Base-by-base conservation (phyloP, 2,113 vertebrate species). In the Pollimyrus isidori region DNA sequence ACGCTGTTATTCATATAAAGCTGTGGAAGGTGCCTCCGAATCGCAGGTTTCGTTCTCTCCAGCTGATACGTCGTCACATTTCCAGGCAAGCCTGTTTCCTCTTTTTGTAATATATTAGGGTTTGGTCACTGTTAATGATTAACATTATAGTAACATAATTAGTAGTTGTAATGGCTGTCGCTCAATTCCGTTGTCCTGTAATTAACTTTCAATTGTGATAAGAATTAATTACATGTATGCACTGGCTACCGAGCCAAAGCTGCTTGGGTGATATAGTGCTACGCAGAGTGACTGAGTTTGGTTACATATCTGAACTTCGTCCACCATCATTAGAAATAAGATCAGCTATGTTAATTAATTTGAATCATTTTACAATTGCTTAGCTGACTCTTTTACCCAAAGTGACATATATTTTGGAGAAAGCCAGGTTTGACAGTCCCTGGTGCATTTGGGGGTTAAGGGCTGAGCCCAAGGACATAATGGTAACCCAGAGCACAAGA, bases 161-260 rank as follows among this genome's bases (percentile, higher is more conserved):
- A 30, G 10, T 30, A 30, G 42, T 85, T 65, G 85, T 49, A 85
- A 85, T 19, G 42, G 21, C 58, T 23, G 39, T 46, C 10, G 4
- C 7, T 80, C 15, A 42, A 7, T 53, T 56, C 82, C 9, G 13
- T 45, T 89, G 42, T 49, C 45, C 62, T 73, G 9, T 89, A 56
- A 84, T 89, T 69, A 58, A 58, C 52, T 89, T 89, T 84, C 76
- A 53, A 7, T 89, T 53, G 21, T 39, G 56, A 48, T 30, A 35
- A 35, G 73, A 87, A 89, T 69, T n/a, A 42, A 50, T 35, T 48
- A n/a, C n/a, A n/a, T n/a, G n/a, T n/a, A 42, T 49, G 53, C 56
- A 65, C 46, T 86, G 80, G 49, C 3, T 46, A 13, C 58, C 7
- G 39, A 62, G 46, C 17, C 45, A 39, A 17, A 26, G 15, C 69